Evolutionary conservation across 1,140 invertebrate genomes (phyloP).

Genomic region (Delia radicum): DNA sequence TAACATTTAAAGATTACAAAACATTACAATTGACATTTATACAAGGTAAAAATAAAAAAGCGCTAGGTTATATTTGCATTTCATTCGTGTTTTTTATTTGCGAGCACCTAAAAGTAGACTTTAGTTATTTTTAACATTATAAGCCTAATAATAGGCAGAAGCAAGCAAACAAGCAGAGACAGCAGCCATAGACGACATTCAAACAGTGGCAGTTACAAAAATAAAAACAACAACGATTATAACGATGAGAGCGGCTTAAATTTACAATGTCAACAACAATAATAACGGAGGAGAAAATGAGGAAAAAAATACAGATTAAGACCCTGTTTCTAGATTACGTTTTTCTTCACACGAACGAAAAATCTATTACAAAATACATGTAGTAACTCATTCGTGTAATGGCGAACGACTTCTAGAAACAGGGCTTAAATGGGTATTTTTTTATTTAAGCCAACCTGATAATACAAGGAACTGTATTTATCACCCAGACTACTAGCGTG

Average conservation of each 20-base stretch:
- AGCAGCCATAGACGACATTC: not conserved
- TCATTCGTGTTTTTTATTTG: not conserved
- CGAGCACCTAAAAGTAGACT: not conserved
- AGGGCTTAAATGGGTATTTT: no score
- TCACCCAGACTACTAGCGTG: slow-evolving; percentile 37
- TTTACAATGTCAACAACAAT: not conserved
- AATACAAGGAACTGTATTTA: slow-evolving; percentile 52
- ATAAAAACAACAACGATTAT: not conserved
- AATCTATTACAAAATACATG: no score
- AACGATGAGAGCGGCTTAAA: not conserved
- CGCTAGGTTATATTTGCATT: not conserved
- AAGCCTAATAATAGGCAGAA: slow-evolving; percentile 13
- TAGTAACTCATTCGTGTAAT: no score
- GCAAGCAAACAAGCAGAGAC: not conserved
- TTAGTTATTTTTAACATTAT: slow-evolving; percentile 8
- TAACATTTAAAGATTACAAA: not conserved
- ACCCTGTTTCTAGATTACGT: no score
- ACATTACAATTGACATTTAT: not conserved
- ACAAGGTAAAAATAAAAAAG: not conserved
- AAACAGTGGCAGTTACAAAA: not conserved
- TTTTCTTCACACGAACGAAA: no score
- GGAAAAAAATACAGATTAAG: no score
- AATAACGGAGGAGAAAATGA: no score
- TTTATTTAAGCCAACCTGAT: slow-evolving; percentile 44
- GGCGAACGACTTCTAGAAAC: no score